Evolutionary conservation across 2,888 invertebrate genomes (phyloP).

Genomic region (Lithophane leautieri): DNA sequence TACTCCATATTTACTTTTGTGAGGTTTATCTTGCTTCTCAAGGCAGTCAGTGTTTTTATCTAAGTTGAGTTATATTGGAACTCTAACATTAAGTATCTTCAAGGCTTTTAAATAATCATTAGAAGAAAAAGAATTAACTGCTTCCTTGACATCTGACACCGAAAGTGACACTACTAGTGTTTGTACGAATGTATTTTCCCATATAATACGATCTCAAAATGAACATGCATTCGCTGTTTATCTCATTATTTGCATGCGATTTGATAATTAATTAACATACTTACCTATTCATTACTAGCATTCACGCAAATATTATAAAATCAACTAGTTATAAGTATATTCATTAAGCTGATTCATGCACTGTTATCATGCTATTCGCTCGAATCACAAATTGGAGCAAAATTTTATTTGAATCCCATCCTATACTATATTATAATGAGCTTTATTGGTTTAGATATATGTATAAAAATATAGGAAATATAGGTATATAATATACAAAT

Average conservation of each 20-base stretch:
- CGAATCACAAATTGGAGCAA: background rate
- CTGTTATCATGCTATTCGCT: constrained; percentile 5
- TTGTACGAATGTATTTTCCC: constrained; percentile 28
- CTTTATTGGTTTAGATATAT: no score
- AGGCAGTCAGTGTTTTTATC: constrained; percentile 12
- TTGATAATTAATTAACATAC: constrained; percentile 40
- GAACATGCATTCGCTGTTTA: constrained; percentile 14
- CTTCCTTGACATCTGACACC: constrained; percentile 33
- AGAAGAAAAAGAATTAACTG: constrained; percentile 13
- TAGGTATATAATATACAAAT: no score
- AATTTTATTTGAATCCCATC: background rate
- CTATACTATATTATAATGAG: no score
- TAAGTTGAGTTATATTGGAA: constrained; percentile 6
- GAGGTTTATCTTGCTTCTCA: background rate
- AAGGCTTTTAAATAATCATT: constrained; percentile 15
- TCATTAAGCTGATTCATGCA: constrained; percentile 14
- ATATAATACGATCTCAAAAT: constrained; percentile 35
- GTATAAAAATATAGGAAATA: no score
- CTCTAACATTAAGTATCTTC: background rate
- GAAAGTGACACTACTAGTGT: constrained; percentile 15
- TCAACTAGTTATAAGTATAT: constrained; percentile 20
- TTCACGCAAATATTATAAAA: constrained; percentile 35
- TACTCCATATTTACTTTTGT: no score
- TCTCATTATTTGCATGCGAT: constrained; percentile 24
- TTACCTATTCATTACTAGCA: constrained; percentile 30